Evolutionary conservation across 2,888 invertebrate genomes (phyloP).

Genomic region (Plebejus anna): DNA sequence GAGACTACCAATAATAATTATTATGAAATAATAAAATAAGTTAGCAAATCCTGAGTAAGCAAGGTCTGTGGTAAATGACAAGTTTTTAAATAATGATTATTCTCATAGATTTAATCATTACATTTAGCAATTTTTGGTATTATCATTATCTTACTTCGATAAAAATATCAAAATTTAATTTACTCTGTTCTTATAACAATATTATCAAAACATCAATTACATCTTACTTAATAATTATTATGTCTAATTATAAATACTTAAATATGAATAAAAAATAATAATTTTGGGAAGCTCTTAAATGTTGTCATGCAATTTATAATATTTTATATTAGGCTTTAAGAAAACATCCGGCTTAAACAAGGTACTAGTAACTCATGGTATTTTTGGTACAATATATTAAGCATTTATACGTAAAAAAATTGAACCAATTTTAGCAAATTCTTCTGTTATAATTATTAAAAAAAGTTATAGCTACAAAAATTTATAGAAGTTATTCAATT

Average conservation of each 20-base stretch:
- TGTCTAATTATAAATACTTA: slow-evolving; percentile 10
- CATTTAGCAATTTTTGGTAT: slow-evolving; percentile 31
- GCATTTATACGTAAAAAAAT: not conserved
- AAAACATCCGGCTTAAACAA: slow-evolving; percentile 12
- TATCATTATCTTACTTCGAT: slow-evolving; percentile 29
- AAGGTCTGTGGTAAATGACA: slow-evolving; percentile 3
- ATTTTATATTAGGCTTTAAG: not conserved
- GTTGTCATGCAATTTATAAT: slow-evolving; percentile 7
- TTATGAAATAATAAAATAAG: not conserved
- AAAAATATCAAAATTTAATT: slow-evolving; percentile 32
- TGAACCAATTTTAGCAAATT: not conserved
- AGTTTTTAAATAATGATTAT: slow-evolving; percentile 24
- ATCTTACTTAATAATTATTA: slow-evolving; percentile 14
- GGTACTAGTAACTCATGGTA: not conserved
- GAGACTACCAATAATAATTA: slow-evolving; percentile 33
- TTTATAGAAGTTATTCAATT: not conserved
- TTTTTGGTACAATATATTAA: not conserved
- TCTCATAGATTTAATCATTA: slow-evolving; percentile 24
- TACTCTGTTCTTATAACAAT: slow-evolving; percentile 28
- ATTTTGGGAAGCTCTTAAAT: slow-evolving; percentile 21
- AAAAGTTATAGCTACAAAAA: not conserved
- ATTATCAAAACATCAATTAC: slow-evolving; percentile 31
- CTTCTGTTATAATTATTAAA: not conserved
- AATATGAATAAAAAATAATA: not conserved
- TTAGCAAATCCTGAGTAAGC: slow-evolving; percentile 1